Conservation (phyloP, 2,113 vertebrate genomes). For the Mobula hypostoma region DNA sequence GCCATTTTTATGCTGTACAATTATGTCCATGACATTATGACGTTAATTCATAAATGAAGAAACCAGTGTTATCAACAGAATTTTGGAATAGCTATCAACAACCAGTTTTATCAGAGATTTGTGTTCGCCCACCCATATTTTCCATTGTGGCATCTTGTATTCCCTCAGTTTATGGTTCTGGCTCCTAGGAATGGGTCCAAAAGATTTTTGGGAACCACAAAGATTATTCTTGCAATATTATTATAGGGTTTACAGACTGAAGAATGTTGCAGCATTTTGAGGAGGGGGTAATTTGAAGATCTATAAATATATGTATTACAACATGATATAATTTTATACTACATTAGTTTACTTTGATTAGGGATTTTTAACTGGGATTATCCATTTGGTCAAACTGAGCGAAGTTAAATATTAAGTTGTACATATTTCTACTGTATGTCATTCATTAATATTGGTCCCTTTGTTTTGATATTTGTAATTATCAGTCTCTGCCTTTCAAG, state of each 20-base stretch:
- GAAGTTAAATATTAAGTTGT: neutral
- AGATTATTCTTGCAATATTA: neutral
- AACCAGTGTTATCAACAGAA: neutral
- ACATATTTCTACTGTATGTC: neutral
- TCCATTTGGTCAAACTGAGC: neutral
- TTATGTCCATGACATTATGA: no score
- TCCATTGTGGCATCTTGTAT: neutral
- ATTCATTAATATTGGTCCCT: neutral
- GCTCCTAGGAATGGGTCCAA: neutral
- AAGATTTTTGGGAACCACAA: neutral
- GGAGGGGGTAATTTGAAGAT: slow-evolving; percentile 4
- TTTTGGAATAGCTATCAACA: neutral
- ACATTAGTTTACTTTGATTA: neutral
- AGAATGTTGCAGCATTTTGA: no score
- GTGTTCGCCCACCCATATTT: neutral
- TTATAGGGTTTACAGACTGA: neutral
- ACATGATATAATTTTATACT: neutral
- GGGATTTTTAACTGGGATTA: neutral
- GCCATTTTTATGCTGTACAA: no score
- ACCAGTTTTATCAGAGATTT: neutral
- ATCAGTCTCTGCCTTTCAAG: neutral
- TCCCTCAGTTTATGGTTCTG: neutral
- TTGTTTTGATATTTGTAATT: neutral
- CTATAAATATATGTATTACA: neutral
- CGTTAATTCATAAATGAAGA: neutral